Percentiles rank a stretch among this genome's conserved stretches.
phyloP scores from a whole-genome alignment of 2,113 vertebrate genomes.

The Raja brachyura region DNA sequence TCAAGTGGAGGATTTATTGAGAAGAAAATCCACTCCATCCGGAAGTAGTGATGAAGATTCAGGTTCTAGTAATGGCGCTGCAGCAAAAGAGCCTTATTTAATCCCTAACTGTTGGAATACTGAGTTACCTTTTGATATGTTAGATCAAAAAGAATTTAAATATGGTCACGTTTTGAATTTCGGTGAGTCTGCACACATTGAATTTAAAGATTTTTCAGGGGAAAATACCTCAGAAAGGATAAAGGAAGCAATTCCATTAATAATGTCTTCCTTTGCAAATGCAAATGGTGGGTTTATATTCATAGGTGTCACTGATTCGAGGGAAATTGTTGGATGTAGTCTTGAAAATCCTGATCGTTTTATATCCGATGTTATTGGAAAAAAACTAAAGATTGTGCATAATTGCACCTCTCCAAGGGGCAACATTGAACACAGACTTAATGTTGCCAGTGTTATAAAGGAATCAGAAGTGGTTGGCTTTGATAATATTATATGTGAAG shows the following conservation, averaged over 20 bases:
- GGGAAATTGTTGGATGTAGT: slow-evolving; percentile 44
- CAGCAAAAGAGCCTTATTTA: no score
- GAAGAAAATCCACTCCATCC: background rate
- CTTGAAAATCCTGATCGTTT: slow-evolving; percentile 37
- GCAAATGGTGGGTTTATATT: slow-evolving; percentile 47
- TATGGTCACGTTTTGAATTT: slow-evolving; percentile 43
- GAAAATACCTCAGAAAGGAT: slow-evolving; percentile 42
- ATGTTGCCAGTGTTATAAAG: slow-evolving; percentile 41
- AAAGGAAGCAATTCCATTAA: slow-evolving; percentile 44
- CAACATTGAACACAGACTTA: slow-evolving; percentile 40
- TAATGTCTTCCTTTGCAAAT: slow-evolving; percentile 51
- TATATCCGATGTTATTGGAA: background rate
- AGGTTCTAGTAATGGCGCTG: background rate
- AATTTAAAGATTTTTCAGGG: slow-evolving; percentile 47
- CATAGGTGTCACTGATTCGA: slow-evolving; percentile 46
- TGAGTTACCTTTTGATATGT: background rate
- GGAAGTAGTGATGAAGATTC: background rate
- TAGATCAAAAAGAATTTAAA: slow-evolving; percentile 39
- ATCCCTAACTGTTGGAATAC: background rate
- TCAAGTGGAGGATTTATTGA: background rate
- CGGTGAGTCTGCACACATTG: slow-evolving; percentile 44
- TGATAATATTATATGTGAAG: slow-evolving; percentile 39
- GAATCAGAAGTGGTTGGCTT: slow-evolving; percentile 22
- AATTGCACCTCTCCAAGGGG: slow-evolving; percentile 41
- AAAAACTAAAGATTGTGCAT: slow-evolving; percentile 29